Conservation (phyloP, 2,888 invertebrate species). For the Zelleria hepariella region DNA sequence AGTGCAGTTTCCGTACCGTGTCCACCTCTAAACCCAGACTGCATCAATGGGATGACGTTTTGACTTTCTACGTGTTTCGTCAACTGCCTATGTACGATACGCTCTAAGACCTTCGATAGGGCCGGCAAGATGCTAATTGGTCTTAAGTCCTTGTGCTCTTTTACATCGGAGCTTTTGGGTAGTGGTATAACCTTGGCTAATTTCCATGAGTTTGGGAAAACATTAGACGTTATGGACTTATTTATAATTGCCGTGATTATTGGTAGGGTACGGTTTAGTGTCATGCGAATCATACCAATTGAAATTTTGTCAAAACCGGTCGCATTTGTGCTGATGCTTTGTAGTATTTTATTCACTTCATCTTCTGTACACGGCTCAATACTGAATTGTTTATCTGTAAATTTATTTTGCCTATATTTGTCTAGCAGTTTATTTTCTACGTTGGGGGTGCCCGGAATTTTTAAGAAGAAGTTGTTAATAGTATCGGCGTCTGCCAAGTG, state of each 20-base stretch:
- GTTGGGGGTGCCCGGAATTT: not conserved
- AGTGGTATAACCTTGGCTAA: too few relatives aligned
- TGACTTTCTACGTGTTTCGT: not conserved
- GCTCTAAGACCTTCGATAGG: not conserved
- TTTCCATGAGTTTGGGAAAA: not conserved
- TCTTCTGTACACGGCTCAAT: not conserved
- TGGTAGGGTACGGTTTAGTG: not conserved
- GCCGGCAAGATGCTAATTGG: not conserved
- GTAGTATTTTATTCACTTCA: not conserved
- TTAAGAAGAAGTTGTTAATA: not conserved
- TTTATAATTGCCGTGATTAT: not conserved
- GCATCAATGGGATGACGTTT: not conserved
- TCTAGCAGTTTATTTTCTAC: not conserved
- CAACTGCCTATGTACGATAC: too few relatives aligned
- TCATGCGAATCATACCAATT: not conserved
- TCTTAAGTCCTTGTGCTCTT: not conserved
- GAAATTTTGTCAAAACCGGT: not conserved
- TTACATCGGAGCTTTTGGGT: not conserved
- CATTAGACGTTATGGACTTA: not conserved
- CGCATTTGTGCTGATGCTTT: not conserved
- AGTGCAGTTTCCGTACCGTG: not conserved
- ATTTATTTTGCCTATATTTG: not conserved
- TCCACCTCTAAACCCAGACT: not conserved
- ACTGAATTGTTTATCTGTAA: not conserved
- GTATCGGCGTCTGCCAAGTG: not conserved